Evolutionary conservation across 2,797 vertebrate species (phyloP), one percentile per base, ranked within the genome.

Genomic region (Chanos chanos): DNA sequence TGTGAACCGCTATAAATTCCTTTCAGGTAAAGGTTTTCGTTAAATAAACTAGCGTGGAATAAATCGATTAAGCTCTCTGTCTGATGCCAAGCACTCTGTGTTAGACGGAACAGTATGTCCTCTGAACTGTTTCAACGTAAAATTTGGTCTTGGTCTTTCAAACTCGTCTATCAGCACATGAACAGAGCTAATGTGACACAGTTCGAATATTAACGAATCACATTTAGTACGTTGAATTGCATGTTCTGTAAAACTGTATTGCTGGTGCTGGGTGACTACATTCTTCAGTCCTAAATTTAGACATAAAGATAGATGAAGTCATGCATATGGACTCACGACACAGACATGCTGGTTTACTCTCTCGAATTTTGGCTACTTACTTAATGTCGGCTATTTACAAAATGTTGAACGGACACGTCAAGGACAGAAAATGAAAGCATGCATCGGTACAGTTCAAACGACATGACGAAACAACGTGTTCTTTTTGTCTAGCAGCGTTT

Each of bases 251-350:
- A 34, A 55, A 62, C 41, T 59, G 25, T 36, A 22, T n/a, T n/a
- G 19, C 37, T 64, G 67, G 55, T 47, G 45, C 50, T 10, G 30
- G 30, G 48, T 63, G 53, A 67, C 25, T 24, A 16, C 67, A 51
- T 39, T 28, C 49, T 60, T 28, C 48, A 8, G 48, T 65, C 58
- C 68, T 68, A 66, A 70, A 71, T 66, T 68, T 76, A 71, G 58
- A 48, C 54, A 47, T 51, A 53, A 51, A 57, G 49, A 47, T 7
- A 24, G 68, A 76, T 76, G 68, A 73, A 73, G 71, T 76, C 74
- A 71, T 71, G 34, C 71, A 73, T 72, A 63, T 68, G 61, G 64
- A 65, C 57, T 61, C n/a, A 53, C 33, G 27, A 51, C n/a, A 24
- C 43, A 33, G 56, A 43, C 48, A 48, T 52, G 61, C n/a, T n/a